Evolutionary conservation across 37 sponge, comb jelly and placozoan genomes (phyloP).

Genomic region (Corticium candelabrum): DNA sequence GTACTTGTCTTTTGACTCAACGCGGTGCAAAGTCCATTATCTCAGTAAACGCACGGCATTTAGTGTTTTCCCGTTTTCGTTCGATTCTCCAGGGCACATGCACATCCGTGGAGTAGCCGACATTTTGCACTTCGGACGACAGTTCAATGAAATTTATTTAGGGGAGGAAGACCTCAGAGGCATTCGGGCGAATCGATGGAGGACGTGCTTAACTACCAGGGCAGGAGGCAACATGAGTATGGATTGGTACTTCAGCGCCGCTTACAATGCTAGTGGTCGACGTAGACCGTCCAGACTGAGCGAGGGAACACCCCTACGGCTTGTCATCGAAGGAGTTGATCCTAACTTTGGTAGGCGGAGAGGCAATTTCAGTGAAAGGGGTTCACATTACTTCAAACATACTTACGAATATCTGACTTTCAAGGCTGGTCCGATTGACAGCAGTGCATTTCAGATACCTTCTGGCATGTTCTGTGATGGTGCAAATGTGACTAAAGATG

Average conservation of each 20-base stretch:
- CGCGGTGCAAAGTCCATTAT: not conserved
- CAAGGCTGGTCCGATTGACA: not conserved
- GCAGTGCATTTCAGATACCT: not conserved
- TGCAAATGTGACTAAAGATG: not conserved
- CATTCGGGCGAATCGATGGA: not conserved
- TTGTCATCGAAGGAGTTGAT: not conserved
- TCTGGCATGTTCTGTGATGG: not conserved
- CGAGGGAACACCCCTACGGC: not conserved
- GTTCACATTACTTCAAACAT: not conserved
- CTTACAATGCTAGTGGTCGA: not conserved
- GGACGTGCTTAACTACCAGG: not conserved
- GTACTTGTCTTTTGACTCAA: not conserved
- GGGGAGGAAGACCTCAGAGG: not conserved
- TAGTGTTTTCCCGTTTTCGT: not conserved
- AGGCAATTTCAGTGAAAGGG: not conserved
- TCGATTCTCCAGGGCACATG: not conserved
- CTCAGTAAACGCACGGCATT: not conserved
- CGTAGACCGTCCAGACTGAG: not conserved
- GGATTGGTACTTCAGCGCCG: constrained; percentile 1
- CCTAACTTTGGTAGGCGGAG: not conserved
- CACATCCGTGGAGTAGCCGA: not conserved
- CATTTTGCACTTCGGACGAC: not conserved
- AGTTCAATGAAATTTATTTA: not conserved
- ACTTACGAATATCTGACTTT: not conserved
- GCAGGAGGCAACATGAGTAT: not conserved